phyloP scores from a whole-genome alignment of 2,113 vertebrate genomes.

The Myotis yumanensis region DNA sequence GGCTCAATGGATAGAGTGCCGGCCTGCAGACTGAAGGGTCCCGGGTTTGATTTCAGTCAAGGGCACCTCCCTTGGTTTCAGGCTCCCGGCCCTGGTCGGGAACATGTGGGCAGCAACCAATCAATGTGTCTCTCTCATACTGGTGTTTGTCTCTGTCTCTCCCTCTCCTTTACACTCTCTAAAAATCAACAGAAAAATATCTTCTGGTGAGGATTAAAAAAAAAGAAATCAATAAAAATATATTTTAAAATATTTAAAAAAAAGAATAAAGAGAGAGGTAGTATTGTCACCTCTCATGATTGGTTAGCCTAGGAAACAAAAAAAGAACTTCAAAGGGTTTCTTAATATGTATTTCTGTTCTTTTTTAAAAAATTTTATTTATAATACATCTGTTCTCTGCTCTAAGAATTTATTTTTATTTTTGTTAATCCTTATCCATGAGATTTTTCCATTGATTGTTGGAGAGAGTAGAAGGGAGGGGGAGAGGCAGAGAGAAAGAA shows the following conservation, averaged over 20 bases:
- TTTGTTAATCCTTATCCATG: too few species aligned
- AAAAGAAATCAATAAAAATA: not conserved
- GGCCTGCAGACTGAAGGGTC: not conserved
- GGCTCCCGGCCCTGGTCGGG: too few species aligned
- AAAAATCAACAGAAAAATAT: not conserved
- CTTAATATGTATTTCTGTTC: not conserved
- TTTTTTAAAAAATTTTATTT: not conserved
- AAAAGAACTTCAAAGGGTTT: not conserved
- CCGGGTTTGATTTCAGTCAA: not conserved
- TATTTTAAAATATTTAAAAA: too few species aligned
- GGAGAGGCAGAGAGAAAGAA: too few species aligned
- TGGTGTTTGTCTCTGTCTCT: not conserved
- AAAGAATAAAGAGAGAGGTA: not conserved
- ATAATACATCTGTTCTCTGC: not conserved
- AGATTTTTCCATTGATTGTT: too few species aligned
- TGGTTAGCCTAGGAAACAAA: not conserved
- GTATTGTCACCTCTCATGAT: not conserved
- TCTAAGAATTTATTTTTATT: not conserved
- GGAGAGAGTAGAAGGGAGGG: too few species aligned
- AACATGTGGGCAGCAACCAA: too few species aligned
- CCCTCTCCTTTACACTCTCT: not conserved
- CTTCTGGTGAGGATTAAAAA: not conserved
- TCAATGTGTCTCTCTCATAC: too few species aligned
- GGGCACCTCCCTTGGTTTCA: not conserved
- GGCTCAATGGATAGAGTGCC: not conserved